Conservation (phyloP, 1,140 invertebrate species). For the Varroa destructor region DNA sequence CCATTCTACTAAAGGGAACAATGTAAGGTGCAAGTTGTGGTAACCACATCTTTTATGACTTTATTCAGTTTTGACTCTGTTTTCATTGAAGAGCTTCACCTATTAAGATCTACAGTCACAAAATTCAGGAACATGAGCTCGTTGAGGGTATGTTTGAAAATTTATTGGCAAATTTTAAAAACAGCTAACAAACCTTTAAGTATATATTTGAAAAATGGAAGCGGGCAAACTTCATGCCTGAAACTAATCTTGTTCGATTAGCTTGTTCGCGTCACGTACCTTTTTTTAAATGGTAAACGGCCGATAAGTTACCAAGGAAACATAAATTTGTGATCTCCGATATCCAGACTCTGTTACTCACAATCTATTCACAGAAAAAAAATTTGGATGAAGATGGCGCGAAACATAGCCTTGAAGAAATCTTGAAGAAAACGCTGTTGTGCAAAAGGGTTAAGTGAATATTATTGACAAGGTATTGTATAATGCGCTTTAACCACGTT, state of each 20-base stretch:
- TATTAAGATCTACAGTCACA: too few species aligned
- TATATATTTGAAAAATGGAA: constrained; percentile 83
- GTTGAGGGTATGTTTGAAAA: too few species aligned
- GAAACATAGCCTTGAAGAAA: constrained; percentile 48
- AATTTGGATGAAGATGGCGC: constrained; percentile 43
- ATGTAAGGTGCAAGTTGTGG: too few species aligned
- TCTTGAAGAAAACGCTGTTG: constrained; percentile 77
- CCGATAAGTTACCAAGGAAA: constrained; percentile 60
- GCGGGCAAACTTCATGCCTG: constrained; percentile 57
- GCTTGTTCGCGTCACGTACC: constrained; percentile 54
- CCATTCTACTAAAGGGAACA: too few species aligned
- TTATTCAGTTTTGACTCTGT: too few species aligned
- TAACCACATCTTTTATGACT: too few species aligned
- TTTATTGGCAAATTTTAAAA: too few species aligned
- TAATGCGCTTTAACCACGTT: too few species aligned
- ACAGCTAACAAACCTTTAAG: constrained; percentile 55
- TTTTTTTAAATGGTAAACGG: constrained; percentile 53
- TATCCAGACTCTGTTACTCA: constrained; percentile 70
- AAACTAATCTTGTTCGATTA: constrained; percentile 60
- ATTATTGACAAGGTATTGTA: too few species aligned
- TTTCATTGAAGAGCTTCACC: too few species aligned
- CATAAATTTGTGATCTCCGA: constrained; percentile 75
- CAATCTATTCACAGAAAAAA: constrained; percentile 67
- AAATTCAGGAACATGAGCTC: too few species aligned
- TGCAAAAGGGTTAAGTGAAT: constrained; percentile 52